These are phyloP conservation scores for Trochalopteron elliotii DNA, from an alignment of 2,113 vertebrate genomes.

Conservation along the genomic window DNA sequence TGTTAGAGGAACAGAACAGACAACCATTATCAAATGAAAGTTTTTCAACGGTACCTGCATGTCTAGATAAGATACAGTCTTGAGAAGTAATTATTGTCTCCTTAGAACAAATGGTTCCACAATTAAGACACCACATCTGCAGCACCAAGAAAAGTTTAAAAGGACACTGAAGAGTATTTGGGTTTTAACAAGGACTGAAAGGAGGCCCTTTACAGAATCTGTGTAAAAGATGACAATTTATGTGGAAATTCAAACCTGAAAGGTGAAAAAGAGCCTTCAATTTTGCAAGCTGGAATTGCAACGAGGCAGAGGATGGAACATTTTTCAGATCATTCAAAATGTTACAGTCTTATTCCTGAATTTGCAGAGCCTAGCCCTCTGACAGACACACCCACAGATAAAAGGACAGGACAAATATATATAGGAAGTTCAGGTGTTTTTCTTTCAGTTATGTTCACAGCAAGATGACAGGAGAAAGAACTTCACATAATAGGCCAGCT, in stretches of 20 bases:
- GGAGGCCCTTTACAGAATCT: not conserved
- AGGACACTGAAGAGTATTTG: not conserved
- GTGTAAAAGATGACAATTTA: not conserved
- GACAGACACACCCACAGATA: not conserved
- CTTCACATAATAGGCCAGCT: conserved; percentile 14
- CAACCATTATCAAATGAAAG: not conserved
- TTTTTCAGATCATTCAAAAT: not conserved
- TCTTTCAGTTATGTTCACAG: not conserved
- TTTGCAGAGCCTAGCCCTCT: not conserved
- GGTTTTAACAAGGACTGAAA: not conserved
- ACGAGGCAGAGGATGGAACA: not conserved
- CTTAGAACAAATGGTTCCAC: not conserved
- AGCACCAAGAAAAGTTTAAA: not conserved
- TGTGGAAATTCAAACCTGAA: not conserved
- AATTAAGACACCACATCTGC: not conserved
- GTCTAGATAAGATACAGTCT: not conserved
- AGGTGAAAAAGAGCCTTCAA: not conserved
- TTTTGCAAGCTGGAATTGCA: not conserved
- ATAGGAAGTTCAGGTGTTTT: not conserved
- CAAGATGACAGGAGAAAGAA: not conserved
- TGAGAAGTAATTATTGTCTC: not conserved
- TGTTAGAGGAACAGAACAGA: not conserved
- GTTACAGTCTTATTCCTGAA: not conserved
- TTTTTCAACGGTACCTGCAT: not conserved
- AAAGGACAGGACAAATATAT: not conserved